These are phyloP conservation scores for Tipula confusa DNA, from an alignment of 2,888 invertebrate species.

Conservation along the genomic window DNA sequence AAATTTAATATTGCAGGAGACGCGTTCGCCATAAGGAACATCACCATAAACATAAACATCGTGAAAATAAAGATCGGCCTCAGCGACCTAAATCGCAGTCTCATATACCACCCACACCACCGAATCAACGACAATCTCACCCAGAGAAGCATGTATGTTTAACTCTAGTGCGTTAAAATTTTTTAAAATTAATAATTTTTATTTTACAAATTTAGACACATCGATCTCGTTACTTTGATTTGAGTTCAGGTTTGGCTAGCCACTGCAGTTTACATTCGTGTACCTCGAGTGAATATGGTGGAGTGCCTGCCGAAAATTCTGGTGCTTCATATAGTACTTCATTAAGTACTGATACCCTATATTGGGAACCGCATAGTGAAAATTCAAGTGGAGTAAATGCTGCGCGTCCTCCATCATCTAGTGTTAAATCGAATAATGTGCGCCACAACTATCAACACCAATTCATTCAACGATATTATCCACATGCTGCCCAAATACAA, in stretches of 20 bases:
- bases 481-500: conserved; percentile 49
- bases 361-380: conserved; percentile 65
- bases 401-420: conserved; percentile 56
- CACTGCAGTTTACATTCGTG: conserved; percentile 80
- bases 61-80: conserved; percentile 47
- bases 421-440: conserved; percentile 55
- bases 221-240: conserved; percentile 60
- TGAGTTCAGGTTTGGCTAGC: conserved; percentile 66
- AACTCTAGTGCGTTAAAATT: neutral
- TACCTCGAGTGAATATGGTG: conserved; percentile 70
- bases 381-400: conserved; percentile 38
- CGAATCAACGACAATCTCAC: conserved; percentile 50
- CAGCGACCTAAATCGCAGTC: conserved; percentile 45
- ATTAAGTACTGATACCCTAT: conserved; percentile 78
- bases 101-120: conserved; percentile 39
- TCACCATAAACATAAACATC: conserved; percentile 56
- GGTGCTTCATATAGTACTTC: conserved; percentile 79
- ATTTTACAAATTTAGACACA: conserved; percentile 41
- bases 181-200: neutral
- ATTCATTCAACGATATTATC: conserved; percentile 41
- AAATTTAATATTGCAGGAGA: conserved; percentile 41
- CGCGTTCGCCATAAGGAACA: conserved; percentile 59
- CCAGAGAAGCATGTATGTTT: conserved; percentile 44
- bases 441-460: conserved; percentile 43
- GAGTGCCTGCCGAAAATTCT: conserved; percentile 63